phyloP scores from a whole-genome alignment of 2,888 invertebrate genomes.

The Epicampocera succincta region DNA sequence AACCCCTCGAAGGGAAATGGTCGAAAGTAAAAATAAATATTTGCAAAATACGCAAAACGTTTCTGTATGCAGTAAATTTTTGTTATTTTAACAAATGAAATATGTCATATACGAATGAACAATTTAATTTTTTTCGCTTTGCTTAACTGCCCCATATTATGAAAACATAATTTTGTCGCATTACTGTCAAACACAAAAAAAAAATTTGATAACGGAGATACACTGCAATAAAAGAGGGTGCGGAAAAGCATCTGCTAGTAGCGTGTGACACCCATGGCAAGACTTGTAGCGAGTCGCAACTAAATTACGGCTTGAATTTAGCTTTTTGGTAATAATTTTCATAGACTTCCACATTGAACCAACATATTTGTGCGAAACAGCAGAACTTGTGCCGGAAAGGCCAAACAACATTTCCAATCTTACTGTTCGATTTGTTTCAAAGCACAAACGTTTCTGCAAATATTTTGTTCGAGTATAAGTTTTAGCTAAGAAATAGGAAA shows the following conservation, averaged over 20 bases:
- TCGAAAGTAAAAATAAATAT: constrained; percentile 21
- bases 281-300: too few relatives aligned
- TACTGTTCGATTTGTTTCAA: too few relatives aligned
- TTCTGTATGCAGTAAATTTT: constrained; percentile 48
- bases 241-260: neutral
- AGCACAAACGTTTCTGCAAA: too few relatives aligned
- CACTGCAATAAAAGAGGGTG: neutral
- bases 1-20: constrained; percentile 16
- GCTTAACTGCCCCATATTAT: constrained; percentile 22
- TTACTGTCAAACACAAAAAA: constrained; percentile 47
- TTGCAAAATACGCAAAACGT: constrained; percentile 32
- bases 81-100: constrained; percentile 59
- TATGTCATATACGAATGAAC: constrained; percentile 56
- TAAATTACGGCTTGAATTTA: too few relatives aligned
- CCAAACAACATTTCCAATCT: too few relatives aligned
- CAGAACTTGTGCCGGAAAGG: too few relatives aligned
- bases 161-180: constrained; percentile 61
- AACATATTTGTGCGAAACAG: too few relatives aligned
- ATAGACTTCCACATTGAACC: too few relatives aligned
- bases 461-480: too few relatives aligned
- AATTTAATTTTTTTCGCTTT: constrained; percentile 6
- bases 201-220: constrained; percentile 13
- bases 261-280: neutral
- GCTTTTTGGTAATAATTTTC: too few relatives aligned
- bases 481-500: too few relatives aligned